Evolutionary conservation across 2,113 vertebrate genomes (phyloP).

Genomic region (Catagonus wagneri): DNA sequence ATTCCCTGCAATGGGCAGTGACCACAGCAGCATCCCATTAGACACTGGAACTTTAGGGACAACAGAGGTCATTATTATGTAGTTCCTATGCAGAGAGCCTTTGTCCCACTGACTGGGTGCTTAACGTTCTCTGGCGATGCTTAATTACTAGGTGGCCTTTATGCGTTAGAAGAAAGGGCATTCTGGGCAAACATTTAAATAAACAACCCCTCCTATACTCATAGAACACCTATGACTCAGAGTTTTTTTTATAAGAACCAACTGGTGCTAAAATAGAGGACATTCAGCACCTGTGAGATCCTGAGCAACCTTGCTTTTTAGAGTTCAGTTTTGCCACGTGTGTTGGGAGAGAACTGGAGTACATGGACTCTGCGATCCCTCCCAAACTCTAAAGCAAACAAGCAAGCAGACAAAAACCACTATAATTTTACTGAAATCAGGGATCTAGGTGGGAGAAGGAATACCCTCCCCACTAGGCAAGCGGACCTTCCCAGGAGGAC

Average conservation of each 20-base stretch:
- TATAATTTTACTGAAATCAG: not conserved
- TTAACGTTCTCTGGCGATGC: not conserved
- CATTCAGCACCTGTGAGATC: not conserved
- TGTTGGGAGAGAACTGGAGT: not conserved
- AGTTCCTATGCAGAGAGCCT: not conserved
- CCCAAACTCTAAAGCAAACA: not conserved
- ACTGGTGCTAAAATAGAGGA: not conserved
- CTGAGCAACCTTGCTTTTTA: not conserved
- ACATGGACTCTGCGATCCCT: not conserved
- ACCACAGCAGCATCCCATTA: not conserved
- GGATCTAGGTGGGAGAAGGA: not conserved
- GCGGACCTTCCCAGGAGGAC: not conserved
- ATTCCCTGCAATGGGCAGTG: not conserved
- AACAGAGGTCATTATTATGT: not conserved
- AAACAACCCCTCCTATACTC: not conserved
- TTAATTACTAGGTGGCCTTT: not conserved
- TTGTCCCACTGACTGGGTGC: not conserved
- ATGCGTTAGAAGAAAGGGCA: not conserved
- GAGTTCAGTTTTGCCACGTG: not conserved
- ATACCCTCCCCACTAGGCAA: not conserved
- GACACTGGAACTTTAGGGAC: no score
- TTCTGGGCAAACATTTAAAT: not conserved
- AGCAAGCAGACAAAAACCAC: not conserved
- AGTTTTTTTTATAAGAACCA: slow-evolving; percentile 18
- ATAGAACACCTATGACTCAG: not conserved